Conservation (phyloP, 2,797 vertebrate species). For the Tapera naevia region DNA sequence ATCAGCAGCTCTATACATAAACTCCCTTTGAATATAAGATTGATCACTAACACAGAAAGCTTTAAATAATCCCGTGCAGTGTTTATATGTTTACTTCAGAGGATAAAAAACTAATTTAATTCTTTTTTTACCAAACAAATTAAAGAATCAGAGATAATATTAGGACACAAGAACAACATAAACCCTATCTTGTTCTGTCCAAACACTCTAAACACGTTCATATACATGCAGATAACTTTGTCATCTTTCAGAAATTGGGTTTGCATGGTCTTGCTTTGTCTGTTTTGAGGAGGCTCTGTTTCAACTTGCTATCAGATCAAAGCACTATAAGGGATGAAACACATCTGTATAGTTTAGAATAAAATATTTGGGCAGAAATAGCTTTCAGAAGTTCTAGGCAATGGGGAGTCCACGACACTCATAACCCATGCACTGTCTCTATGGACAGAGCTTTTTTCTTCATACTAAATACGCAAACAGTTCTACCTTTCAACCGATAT, state of each 20-base stretch:
- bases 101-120: neutral
- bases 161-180: neutral
- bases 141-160: neutral
- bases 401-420: neutral
- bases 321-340: neutral
- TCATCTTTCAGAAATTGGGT: neutral
- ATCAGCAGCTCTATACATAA: neutral
- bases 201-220: neutral
- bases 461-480: neutral
- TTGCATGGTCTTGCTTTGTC: neutral
- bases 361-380: neutral
- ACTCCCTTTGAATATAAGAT: neutral
- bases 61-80: neutral
- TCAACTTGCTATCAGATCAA: neutral
- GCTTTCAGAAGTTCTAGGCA: neutral
- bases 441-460: neutral
- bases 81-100: neutral
- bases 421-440: neutral
- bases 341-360: fast-evolving
- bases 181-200: neutral
- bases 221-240: neutral
- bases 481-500: neutral
- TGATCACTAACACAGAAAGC: neutral
- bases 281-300: neutral
- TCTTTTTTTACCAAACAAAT: neutral